Conservation (phyloP, 2,113 vertebrate genomes). For the Sebastes fasciatus region DNA sequence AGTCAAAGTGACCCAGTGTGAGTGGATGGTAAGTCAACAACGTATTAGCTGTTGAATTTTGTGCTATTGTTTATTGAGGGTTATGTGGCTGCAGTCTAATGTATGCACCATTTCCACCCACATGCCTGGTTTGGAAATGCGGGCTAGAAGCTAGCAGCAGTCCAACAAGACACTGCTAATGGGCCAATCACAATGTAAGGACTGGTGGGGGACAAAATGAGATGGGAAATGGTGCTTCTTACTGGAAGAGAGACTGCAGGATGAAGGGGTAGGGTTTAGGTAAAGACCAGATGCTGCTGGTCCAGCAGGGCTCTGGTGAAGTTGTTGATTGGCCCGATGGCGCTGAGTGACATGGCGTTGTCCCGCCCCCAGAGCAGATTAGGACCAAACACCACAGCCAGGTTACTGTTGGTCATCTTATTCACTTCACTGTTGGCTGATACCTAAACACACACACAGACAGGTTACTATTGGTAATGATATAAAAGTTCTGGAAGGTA, state of each 20-base stretch:
- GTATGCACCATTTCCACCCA: background rate
- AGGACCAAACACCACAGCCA: slow-evolving; percentile 97
- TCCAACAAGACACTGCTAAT: background rate
- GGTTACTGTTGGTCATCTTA: slow-evolving; percentile 97
- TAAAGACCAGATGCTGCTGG: slow-evolving; percentile 87
- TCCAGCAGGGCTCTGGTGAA: no score
- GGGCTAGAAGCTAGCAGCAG: background rate
- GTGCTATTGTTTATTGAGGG: background rate
- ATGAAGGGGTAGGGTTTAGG: slow-evolving; percentile 42
- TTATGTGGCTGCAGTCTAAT: background rate
- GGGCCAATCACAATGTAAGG: background rate
- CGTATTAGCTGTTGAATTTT: background rate
- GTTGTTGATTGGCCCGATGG: no score
- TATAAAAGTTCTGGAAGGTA: accelerated
- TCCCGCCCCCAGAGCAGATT: slow-evolving; percentile 98
- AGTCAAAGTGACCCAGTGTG: background rate
- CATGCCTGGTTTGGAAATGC: background rate
- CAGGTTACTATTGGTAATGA: background rate
- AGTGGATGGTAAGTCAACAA: background rate
- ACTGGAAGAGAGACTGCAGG: background rate
- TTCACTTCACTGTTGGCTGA: slow-evolving; percentile 90
- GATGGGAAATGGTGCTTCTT: background rate
- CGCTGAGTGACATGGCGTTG: slow-evolving; percentile 95
- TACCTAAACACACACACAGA: slow-evolving; percentile 82
- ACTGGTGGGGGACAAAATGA: background rate